Evolutionary conservation across 2,113 vertebrate genomes (phyloP), one percentile per base, ranked within the genome.

Genomic region (Tetrax tetrax): DNA sequence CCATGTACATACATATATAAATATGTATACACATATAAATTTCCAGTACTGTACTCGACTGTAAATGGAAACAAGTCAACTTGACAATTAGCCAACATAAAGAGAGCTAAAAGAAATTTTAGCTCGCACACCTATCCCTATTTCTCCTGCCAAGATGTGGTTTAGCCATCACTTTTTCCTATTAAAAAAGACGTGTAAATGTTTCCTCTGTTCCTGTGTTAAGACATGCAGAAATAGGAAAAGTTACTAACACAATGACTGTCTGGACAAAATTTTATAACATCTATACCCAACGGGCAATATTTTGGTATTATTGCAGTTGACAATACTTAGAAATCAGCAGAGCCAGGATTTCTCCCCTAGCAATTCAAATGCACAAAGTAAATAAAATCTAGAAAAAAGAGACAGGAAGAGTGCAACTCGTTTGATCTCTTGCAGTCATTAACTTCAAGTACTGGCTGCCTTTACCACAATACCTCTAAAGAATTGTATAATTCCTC

Each of bases 101-200:
- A 95, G 70, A 92, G 24, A 94, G 22, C 31, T 64, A n/a, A 50
- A 92, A 93, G 71, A 75, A 71, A 63, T 84, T 92, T 71, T 75
- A 93, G 69, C 80, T 89, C 6, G 4, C 50, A 35, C 25, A 96
- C 86, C 90, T 92, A 93, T 87, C 57, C 83, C 45, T 76, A 31
- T 22, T 88, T 84, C 28, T 38, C 33, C 35, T 87, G 86, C 90
- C 92, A 95, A 95, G 71, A 89, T 72, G 59, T 94, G 96, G 76
- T 94, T 96, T 92, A 93, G 57, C 57, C 90, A 96, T 96, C 90
- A 95, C 21, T 68, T 97, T 94, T 96, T 96, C 96, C 86, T 87
- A 93, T 24, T 91, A 66, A 70, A 68, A 74, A 83, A 66, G 11
- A 57, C 64, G 70, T 70, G 82, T 15, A 95, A 94, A 95, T 90